Evolutionary conservation across 2,888 invertebrate species (phyloP).

Genomic region (Morinoia aosen): DNA sequence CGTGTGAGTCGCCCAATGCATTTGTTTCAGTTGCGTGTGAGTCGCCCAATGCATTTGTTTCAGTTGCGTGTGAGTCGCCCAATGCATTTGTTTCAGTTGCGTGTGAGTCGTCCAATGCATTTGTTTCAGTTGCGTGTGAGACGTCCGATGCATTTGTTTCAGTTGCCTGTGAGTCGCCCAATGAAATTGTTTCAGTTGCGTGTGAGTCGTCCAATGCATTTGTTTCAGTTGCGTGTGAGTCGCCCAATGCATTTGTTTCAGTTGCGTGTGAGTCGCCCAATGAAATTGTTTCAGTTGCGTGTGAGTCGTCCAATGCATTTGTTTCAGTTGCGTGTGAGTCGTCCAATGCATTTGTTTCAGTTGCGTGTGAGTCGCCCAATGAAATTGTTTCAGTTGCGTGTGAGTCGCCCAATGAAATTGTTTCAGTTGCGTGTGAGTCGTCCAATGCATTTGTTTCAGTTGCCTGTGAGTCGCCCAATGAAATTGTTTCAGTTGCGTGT

Average conservation of each 20-base stretch:
- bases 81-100: neutral
- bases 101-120: neutral
- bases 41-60: neutral
- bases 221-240: neutral
- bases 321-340: neutral
- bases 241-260: neutral
- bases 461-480: neutral
- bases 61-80: neutral
- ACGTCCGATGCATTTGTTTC: neutral
- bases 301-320: neutral
- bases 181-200: neutral
- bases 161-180: neutral
- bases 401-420: neutral
- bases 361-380: neutral
- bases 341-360: too few relatives aligned
- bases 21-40: neutral
- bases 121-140: neutral
- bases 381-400: neutral
- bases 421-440: neutral
- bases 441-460: neutral
- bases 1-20: neutral
- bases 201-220: too few relatives aligned
- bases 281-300: neutral
- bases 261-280: neutral
- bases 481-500: neutral